These are phyloP conservation scores for Ashinkailepas kermadecensis DNA, from an alignment of 2,888 invertebrate genomes.

Conservation along the genomic window DNA sequence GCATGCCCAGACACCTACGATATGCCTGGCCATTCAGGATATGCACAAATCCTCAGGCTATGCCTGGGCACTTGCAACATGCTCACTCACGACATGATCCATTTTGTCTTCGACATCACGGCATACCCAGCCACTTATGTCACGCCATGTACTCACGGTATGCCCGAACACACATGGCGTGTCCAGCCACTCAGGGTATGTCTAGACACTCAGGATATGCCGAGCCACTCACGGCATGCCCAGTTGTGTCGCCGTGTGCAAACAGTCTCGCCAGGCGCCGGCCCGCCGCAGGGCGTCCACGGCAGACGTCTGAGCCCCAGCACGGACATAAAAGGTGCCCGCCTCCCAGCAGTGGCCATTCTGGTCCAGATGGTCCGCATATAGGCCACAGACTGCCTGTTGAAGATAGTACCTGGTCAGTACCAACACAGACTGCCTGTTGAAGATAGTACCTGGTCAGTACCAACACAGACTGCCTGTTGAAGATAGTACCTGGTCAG, in stretches of 20 bases:
- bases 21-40: too few species aligned
- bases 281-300: constrained; percentile 21
- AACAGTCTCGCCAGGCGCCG: constrained; percentile 35
- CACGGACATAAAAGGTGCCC: constrained; percentile 18
- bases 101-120: too few species aligned
- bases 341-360: constrained; percentile 20
- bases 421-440: neutral
- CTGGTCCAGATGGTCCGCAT: constrained; percentile 21
- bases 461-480: neutral
- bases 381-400: constrained; percentile 16
- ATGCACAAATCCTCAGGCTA: too few species aligned
- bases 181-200: too few species aligned
- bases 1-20: too few species aligned
- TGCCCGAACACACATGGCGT: too few species aligned
- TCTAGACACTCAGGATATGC: neutral
- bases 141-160: too few species aligned
- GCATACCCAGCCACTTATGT: too few species aligned
- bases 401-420: neutral
- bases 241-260: neutral
- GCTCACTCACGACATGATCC: too few species aligned
- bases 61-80: too few species aligned
- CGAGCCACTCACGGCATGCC: constrained; percentile 10
- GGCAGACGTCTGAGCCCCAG: constrained; percentile 21
- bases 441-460: too few species aligned
- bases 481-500: too few species aligned